These are phyloP conservation scores for Tetropium fuscum DNA, from an alignment of 2,888 invertebrate species.

Conservation along the genomic window DNA sequence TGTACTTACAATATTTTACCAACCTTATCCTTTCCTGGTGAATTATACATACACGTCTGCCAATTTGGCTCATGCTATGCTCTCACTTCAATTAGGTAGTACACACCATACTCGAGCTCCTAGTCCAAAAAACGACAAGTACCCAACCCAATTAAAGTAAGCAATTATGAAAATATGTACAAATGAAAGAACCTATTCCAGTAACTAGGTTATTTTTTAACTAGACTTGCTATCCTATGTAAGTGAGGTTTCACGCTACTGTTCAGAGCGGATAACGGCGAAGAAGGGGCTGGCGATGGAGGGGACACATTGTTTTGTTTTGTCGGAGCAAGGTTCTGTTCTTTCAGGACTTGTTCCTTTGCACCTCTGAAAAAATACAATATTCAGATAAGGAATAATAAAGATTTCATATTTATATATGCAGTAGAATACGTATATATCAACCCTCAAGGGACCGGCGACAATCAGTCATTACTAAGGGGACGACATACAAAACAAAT, in stretches of 20 bases:
- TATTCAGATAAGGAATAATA: no score
- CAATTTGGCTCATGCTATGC: not conserved
- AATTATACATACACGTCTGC: not conserved
- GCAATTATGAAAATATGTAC: constrained; percentile 33
- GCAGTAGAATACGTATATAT: not conserved
- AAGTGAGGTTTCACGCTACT: constrained; percentile 65
- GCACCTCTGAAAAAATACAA: constrained; percentile 67
- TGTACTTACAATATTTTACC: not conserved
- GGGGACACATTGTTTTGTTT: constrained; percentile 63
- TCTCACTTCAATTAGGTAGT: constrained; percentile 4
- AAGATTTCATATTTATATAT: not conserved
- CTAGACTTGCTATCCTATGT: constrained; percentile 66
- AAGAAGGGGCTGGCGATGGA: constrained; percentile 61
- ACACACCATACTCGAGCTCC: not conserved
- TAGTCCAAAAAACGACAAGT: constrained; percentile 10
- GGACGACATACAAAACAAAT: not conserved
- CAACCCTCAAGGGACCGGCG: not conserved
- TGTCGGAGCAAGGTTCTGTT: constrained; percentile 54
- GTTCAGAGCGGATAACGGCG: constrained; percentile 62
- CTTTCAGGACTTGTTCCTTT: constrained; percentile 67
- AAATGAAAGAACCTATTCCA: constrained; percentile 21
- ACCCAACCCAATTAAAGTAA: constrained; percentile 18
- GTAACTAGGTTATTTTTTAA: constrained; percentile 64
- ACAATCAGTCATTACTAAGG: not conserved
- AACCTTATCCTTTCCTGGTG: not conserved